Conservation (phyloP, 2,113 vertebrate species). For the Ceuthmochares aereus region DNA sequence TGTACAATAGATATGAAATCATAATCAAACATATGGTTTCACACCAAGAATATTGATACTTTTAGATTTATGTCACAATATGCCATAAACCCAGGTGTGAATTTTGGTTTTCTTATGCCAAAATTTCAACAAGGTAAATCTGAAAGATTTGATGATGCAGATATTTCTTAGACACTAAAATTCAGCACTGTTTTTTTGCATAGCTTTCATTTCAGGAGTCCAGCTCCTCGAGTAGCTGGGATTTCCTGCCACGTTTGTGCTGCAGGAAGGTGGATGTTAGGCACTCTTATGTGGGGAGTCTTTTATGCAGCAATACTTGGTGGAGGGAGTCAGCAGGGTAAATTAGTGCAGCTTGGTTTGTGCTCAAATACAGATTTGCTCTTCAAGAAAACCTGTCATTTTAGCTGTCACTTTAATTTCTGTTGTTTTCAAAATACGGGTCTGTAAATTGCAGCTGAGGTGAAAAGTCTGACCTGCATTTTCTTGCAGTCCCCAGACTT, state of each 20-base stretch:
- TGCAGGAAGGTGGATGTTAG: not conserved
- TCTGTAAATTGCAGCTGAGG: not conserved
- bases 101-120: not conserved
- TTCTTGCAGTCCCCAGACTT: not conserved
- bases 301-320: not conserved
- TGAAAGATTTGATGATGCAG: not conserved
- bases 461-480: not conserved
- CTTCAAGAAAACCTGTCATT: not conserved
- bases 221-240: not conserved
- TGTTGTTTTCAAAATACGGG: not conserved
- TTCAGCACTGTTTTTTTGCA: too few relatives aligned
- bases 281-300: not conserved
- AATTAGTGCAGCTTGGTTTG: not conserved
- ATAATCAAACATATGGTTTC: not conserved
- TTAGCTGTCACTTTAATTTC: not conserved
- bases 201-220: constrained; percentile 8
- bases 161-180: not conserved
- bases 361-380: constrained; percentile 25
- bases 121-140: not conserved
- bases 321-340: not conserved
- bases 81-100: not conserved
- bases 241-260: not conserved
- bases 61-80: not conserved
- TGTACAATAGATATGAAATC: not conserved
- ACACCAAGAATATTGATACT: not conserved